Percentiles rank a stretch among this genome's conserved stretches.
Conservation (phyloP, 2,888 invertebrate genomes). For the Tetragonisca angustula region DNA sequence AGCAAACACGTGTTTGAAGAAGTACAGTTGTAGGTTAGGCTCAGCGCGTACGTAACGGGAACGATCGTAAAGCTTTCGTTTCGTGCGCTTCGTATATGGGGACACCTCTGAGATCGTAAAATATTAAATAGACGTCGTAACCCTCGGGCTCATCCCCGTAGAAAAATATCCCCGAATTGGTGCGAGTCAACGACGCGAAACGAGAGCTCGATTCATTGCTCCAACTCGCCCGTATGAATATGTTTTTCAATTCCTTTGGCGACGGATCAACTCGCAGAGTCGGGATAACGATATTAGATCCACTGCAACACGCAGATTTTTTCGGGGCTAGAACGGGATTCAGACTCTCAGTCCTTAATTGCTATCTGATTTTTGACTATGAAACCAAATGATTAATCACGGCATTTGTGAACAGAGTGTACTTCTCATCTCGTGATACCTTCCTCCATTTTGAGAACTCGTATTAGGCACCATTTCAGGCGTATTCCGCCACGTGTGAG, state of each 20-base stretch:
- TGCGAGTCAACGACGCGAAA: conserved; percentile 57
- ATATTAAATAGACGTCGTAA: conserved; percentile 62
- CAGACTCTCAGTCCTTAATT: no score
- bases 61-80: conserved; percentile 34
- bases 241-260: conserved; percentile 36
- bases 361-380: no score
- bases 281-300: background rate
- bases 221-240: conserved; percentile 40
- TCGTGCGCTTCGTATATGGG: conserved; percentile 32
- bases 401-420: no score
- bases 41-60: background rate
- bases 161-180: conserved; percentile 51
- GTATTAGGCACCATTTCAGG: no score
- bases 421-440: no score
- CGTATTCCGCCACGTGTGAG: no score
- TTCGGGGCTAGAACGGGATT: background rate
- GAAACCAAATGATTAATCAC: no score
- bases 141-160: background rate
- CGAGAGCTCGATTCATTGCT: conserved; percentile 50
- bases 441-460: no score
- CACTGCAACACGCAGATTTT: background rate
- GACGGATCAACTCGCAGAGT: background rate
- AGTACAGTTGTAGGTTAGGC: background rate
- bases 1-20: background rate
- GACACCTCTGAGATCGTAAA: conserved; percentile 58